A percentile compares a stretch with the other conserved stretches of the same genome.
phyloP scores from a whole-genome alignment of 2,797 vertebrate species.

The Anniella stebbinsi region DNA sequence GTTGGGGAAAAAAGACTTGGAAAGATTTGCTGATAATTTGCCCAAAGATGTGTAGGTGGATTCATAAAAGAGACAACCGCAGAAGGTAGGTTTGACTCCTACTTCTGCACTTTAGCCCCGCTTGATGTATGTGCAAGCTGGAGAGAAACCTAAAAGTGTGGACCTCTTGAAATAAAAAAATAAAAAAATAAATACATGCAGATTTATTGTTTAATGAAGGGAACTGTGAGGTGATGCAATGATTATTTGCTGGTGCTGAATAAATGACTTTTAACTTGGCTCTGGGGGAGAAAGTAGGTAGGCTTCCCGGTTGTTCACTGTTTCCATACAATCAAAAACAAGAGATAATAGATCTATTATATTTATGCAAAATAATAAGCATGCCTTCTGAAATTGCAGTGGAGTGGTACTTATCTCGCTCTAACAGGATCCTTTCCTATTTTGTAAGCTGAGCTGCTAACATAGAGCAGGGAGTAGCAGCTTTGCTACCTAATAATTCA shows the following conservation, averaged over 20 bases:
- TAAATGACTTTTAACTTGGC: neutral
- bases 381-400: neutral
- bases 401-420: slow-evolving; percentile 1
- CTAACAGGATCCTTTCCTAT: slow-evolving; percentile 30
- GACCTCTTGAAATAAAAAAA: too few relatives aligned
- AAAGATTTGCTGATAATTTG: slow-evolving; percentile 5
- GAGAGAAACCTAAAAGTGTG: neutral
- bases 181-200: neutral
- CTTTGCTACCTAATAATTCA: slow-evolving; percentile 38
- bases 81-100: neutral
- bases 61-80: neutral
- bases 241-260: slow-evolving; percentile 13
- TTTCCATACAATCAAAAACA: slow-evolving; percentile 33
- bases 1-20: neutral
- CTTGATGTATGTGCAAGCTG: neutral
- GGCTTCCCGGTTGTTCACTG: slow-evolving; percentile 25
- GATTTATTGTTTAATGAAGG: slow-evolving; percentile 10
- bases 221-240: neutral
- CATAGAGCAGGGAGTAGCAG: neutral
- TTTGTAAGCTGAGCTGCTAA: slow-evolving; percentile 53
- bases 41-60: slow-evolving; percentile 5
- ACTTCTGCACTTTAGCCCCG: neutral
- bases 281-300: neutral
- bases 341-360: neutral
- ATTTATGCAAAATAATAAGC: slow-evolving; percentile 27